Evolutionary conservation across 2,113 vertebrate genomes (phyloP).

Genomic region (Oriolus oriolus): DNA sequence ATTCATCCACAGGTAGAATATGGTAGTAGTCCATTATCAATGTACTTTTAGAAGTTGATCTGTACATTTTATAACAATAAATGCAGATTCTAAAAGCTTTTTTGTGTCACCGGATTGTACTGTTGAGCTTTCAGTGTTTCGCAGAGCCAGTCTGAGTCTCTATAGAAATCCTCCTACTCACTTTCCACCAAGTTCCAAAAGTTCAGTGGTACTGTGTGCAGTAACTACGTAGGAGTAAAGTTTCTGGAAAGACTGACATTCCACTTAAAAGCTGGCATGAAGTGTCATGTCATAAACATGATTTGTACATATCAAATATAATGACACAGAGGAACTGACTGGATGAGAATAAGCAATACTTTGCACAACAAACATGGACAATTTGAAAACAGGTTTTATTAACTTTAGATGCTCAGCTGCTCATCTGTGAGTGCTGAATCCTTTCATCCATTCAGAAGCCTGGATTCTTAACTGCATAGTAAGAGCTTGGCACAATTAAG

Average conservation of each 20-base stretch:
- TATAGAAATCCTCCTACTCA: slow-evolving; percentile 14
- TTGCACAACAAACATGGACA: neutral
- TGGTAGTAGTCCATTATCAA: neutral
- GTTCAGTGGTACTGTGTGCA: neutral
- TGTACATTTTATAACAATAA: neutral
- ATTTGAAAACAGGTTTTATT: neutral
- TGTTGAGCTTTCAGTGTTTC: neutral
- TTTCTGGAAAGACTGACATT: neutral
- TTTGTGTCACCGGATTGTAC: neutral
- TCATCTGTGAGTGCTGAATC: neutral
- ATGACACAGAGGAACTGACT: neutral
- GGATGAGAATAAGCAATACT: neutral
- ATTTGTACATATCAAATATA: neutral
- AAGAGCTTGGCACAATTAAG: neutral
- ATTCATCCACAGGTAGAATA: neutral
- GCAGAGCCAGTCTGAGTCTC: neutral
- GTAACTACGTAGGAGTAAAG: neutral
- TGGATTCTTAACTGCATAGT: neutral
- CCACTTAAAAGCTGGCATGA: neutral
- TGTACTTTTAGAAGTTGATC: neutral
- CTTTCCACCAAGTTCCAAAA: neutral
- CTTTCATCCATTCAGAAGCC: neutral
- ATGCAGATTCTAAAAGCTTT: neutral
- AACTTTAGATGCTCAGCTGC: neutral
- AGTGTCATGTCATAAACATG: neutral